Evolutionary conservation across 2,888 invertebrate species (phyloP), one percentile per base, ranked within the genome.

Genomic region (Nephrotoma flavescens): DNA sequence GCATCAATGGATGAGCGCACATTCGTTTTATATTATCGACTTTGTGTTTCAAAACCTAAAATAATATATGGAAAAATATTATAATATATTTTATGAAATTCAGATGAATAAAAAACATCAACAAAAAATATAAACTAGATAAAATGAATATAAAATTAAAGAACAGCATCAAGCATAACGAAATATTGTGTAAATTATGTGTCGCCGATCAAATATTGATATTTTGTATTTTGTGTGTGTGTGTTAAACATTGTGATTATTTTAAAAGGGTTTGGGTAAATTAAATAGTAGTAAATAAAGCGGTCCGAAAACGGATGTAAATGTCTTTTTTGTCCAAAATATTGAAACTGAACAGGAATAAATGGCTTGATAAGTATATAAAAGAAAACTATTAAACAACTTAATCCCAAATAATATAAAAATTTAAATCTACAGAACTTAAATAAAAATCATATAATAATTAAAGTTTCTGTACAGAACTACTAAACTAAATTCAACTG

Each of bases 21-120:
- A 99, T 97, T 91, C 99, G 94, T 91, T 98, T 95, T 88, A 99
- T 97, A 89, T 98, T 98, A 92, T 97, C 96, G 88, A 98, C 95
- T 92, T 97, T 96, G 91, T 99, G 97, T 92, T 97, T 97, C 92
- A 97, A 93, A 89, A 98, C 96, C 98, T 99, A 93, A 42, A 45
- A 42, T 44, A 45, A 84, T 45, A 7, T 31, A 42, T 19, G 31
- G 41, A n/a, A 31, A 31, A 31, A 31, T 84, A 15, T 71, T 42
- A 9, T n/a, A 71, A 31, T 19, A 52, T n/a, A 52, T 57, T 31
- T 9, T n/a, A 57, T 47, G 0, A 12, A 19, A 52, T 31, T 52
- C n/a, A 86, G 41, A 45, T 41, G 41, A 83, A 83, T 12, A 11
- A 4, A 87, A 42, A 86, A 42, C 44, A 89, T 89, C 88, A 88